phyloP scores from a whole-genome alignment of 2,797 vertebrate genomes.

The Margarornis squamiger region DNA sequence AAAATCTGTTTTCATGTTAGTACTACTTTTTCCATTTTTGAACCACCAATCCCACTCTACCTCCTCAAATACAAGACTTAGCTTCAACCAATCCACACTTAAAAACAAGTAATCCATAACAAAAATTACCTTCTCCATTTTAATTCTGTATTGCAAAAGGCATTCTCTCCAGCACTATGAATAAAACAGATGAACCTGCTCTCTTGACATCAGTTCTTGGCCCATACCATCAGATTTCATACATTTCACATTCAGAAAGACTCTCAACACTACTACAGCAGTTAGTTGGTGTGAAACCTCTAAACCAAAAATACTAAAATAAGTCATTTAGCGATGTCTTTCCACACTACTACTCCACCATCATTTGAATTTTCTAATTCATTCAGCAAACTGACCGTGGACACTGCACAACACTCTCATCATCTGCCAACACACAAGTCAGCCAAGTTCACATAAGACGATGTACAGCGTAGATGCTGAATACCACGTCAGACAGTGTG shows the following conservation, averaged over 20 bases:
- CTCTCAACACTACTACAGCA: background rate
- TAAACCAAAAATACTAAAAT: background rate
- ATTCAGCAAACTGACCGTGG: conserved; percentile 38
- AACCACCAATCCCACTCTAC: background rate
- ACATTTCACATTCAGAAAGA: background rate
- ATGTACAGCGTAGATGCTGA: background rate
- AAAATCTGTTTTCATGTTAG: background rate
- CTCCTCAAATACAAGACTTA: background rate
- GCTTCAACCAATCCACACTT: background rate
- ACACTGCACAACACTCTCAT: conserved; percentile 67
- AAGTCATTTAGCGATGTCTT: background rate
- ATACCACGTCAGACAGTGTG: conserved; percentile 27
- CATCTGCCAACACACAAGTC: conserved; percentile 32
- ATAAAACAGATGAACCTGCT: background rate
- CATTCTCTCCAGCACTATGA: background rate
- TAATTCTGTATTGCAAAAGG: background rate
- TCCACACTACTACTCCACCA: background rate
- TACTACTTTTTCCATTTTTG: background rate
- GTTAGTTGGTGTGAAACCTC: background rate
- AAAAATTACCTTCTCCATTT: background rate
- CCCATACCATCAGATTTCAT: background rate
- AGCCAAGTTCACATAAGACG: conserved; percentile 58
- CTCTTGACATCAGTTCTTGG: background rate
- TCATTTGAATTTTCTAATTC: background rate
- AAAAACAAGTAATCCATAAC: background rate